Evolutionary conservation across 2,113 vertebrate species (phyloP).

Genomic region (Ammodytes dubius): DNA sequence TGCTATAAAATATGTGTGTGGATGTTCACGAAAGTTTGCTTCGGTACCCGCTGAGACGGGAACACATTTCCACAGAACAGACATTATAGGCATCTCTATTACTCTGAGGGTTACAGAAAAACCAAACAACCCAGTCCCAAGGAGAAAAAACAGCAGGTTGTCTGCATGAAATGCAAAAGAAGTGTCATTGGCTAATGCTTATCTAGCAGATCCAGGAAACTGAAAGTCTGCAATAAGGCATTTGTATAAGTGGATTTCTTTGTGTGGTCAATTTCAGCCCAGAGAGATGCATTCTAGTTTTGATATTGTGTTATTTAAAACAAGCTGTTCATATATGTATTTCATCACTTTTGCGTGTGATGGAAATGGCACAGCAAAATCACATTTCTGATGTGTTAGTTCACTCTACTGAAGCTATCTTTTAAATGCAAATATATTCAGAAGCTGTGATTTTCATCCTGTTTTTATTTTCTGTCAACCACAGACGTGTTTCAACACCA

Average conservation of each 20-base stretch:
- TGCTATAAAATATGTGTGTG: slow-evolving; percentile 24
- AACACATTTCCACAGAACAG: slow-evolving; percentile 19
- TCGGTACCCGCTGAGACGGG: slow-evolving; percentile 25
- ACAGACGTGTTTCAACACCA: background rate
- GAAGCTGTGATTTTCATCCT: slow-evolving; percentile 9
- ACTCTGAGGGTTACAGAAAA: slow-evolving; percentile 24
- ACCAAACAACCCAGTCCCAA: slow-evolving; percentile 27
- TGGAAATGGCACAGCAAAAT: background rate
- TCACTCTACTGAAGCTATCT: slow-evolving; percentile 2
- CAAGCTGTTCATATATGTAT: background rate
- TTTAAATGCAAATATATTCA: slow-evolving; percentile 45
- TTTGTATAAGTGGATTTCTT: background rate
- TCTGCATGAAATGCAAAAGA: slow-evolving; percentile 48
- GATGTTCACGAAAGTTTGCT: slow-evolving; percentile 34
- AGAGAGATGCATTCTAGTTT: slow-evolving; percentile 4
- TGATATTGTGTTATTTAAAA: slow-evolving; percentile 33
- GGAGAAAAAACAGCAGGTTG: slow-evolving; percentile 45
- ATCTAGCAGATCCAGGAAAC: slow-evolving; percentile 9
- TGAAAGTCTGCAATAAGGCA: slow-evolving; percentile 38
- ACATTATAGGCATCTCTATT: slow-evolving; percentile 33
- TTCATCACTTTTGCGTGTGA: slow-evolving; percentile 30
- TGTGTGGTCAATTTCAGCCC: background rate
- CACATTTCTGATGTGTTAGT: slow-evolving; percentile 5
- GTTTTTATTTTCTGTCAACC: background rate
- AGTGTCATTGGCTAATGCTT: slow-evolving; percentile 44